Evolutionary conservation across 2,113 vertebrate species (phyloP).

Genomic region (Canis aureus): DNA sequence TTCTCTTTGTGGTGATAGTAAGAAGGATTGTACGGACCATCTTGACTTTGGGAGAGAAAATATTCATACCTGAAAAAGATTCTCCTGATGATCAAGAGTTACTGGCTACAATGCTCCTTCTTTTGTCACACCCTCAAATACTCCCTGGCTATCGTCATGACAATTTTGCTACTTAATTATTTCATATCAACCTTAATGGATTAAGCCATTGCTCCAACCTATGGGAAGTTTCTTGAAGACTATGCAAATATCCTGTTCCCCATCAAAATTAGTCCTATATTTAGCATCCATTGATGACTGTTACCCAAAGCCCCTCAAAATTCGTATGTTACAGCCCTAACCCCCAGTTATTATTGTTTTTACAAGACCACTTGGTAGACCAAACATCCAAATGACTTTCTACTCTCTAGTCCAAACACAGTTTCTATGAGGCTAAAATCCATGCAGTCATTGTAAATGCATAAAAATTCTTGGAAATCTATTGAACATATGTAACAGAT

Average conservation of each 20-base stretch:
- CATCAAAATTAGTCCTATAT: not conserved
- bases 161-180: not conserved
- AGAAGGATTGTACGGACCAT: conserved; percentile 19
- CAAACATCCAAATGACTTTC: not conserved
- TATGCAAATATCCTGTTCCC: not conserved
- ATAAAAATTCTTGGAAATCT: conserved; percentile 65
- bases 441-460: conserved; percentile 64
- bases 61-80: conserved; percentile 15
- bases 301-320: not conserved
- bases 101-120: not conserved
- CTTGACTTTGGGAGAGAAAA: not conserved
- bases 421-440: conserved; percentile 54
- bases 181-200: not conserved
- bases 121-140: not conserved
- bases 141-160: not conserved
- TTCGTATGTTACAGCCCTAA: too few relatives aligned
- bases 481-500: conserved; percentile 73
- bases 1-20: not conserved
- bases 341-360: not conserved
- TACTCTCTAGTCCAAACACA: not conserved
- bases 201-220: not conserved
- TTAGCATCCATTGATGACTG: not conserved
- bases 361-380: not conserved
- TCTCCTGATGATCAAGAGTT: not conserved
- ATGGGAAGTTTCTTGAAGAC: not conserved